phyloP scores from a whole-genome alignment of 2,797 vertebrate genomes.

The Xenopus petersii region DNA sequence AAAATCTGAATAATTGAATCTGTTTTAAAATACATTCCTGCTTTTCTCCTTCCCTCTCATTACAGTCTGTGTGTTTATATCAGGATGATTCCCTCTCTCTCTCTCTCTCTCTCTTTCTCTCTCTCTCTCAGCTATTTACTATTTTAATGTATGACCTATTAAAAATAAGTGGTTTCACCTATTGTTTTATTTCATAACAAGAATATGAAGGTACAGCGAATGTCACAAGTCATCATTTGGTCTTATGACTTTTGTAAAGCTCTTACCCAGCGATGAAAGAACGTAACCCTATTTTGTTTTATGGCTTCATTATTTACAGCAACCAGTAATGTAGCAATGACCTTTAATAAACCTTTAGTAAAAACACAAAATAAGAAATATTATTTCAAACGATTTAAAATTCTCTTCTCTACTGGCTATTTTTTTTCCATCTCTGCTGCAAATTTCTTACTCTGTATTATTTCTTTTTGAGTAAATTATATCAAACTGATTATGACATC shows the following conservation, averaged over 20 bases:
- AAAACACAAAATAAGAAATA: too few relatives aligned
- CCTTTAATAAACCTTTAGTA: too few relatives aligned
- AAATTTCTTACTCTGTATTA: too few relatives aligned
- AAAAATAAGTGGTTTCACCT: slow-evolving; percentile 6
- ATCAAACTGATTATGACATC: too few relatives aligned
- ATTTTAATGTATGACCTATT: slow-evolving; percentile 22
- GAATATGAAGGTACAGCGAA: background rate
- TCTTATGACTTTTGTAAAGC: slow-evolving; percentile 9
- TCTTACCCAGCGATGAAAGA: background rate
- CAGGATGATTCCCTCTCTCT: background rate
- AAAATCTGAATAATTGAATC: slow-evolving; percentile 25
- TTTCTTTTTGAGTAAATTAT: too few relatives aligned
- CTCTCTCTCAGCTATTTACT: slow-evolving; percentile 2
- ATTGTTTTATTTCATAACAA: background rate
- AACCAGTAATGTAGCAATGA: too few relatives aligned
- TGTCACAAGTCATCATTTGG: background rate
- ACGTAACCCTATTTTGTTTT: background rate
- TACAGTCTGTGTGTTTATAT: background rate
- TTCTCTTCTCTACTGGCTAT: too few relatives aligned
- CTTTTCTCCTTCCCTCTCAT: background rate
- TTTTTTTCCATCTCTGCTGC: too few relatives aligned
- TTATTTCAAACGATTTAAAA: too few relatives aligned
- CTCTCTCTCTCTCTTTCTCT: too few relatives aligned
- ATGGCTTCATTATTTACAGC: too few relatives aligned
- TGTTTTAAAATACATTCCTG: background rate